Conservation (phyloP, 1,140 invertebrate species). For the Bombus turneri region DNA sequence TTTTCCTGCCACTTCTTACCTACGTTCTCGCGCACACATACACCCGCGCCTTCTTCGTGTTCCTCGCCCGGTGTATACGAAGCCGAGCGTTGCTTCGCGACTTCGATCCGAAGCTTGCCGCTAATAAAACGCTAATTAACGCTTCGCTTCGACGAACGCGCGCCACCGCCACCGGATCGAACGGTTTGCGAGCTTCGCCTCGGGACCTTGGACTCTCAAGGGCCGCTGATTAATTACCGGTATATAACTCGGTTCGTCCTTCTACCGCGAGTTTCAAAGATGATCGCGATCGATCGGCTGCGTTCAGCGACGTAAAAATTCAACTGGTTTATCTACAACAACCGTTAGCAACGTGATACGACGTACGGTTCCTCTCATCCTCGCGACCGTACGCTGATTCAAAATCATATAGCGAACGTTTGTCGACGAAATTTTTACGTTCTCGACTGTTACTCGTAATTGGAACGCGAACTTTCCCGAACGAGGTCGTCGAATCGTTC, state of each 20-base stretch:
- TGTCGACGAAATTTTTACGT: too few relatives aligned
- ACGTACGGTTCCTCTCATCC: too few relatives aligned
- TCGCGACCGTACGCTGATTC: not conserved
- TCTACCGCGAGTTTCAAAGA: constrained; percentile 27
- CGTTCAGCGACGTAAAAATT: not conserved
- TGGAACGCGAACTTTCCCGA: not conserved
- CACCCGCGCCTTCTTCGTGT: not conserved
- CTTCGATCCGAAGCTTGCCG: constrained; percentile 44
- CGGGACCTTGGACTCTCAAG: constrained; percentile 53
- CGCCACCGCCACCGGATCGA: not conserved
- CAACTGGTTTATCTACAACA: constrained; percentile 5
- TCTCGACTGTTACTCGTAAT: not conserved
- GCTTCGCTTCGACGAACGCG: constrained; percentile 26
- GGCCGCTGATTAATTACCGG: constrained; percentile 64
- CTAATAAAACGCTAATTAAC: constrained; percentile 73
- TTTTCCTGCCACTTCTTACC: not conserved
- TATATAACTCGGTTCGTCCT: constrained; percentile 1
- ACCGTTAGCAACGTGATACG: not conserved
- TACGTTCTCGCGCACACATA: not conserved
- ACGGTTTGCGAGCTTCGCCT: not conserved
- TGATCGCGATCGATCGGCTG: not conserved
- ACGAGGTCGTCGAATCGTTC: too few relatives aligned
- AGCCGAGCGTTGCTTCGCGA: not conserved
- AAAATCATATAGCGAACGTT: too few relatives aligned
- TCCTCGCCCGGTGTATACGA: not conserved